Percentiles rank a stretch among this genome's conserved stretches.
Conservation (phyloP, 2,797 vertebrate genomes). For the Sebastes goodei region DNA sequence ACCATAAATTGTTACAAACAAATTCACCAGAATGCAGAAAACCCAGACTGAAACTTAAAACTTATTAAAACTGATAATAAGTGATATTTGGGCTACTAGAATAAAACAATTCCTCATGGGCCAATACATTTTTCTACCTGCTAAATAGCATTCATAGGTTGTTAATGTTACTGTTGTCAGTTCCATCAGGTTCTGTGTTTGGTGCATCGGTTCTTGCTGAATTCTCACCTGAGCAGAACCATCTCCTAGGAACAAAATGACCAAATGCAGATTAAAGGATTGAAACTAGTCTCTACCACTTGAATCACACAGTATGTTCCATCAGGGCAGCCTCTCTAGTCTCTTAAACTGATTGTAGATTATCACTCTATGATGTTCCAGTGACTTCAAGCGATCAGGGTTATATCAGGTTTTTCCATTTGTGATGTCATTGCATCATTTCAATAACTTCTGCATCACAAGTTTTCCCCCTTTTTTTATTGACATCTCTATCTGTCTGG, state of each 20-base stretch:
- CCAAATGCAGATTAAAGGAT: background rate
- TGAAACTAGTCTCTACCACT: background rate
- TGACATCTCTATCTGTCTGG: background rate
- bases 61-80: too few relatives aligned
- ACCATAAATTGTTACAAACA: too few relatives aligned
- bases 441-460: background rate
- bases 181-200: background rate
- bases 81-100: background rate
- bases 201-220: background rate
- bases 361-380: background rate
- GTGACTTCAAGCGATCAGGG: background rate
- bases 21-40: too few relatives aligned
- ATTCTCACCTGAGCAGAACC: background rate
- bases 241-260: background rate
- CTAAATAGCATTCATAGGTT: background rate
- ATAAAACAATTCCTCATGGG: background rate
- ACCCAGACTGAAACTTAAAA: too few relatives aligned
- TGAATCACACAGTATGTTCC: background rate
- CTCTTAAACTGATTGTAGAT: background rate
- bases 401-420: background rate
- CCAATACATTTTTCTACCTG: background rate
- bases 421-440: background rate
- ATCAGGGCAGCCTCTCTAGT: background rate
- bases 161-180: background rate
- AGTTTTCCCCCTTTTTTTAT: background rate